These are phyloP conservation scores for Drepana arcuata DNA, from an alignment of 1,140 invertebrate species.

Conservation along the genomic window DNA sequence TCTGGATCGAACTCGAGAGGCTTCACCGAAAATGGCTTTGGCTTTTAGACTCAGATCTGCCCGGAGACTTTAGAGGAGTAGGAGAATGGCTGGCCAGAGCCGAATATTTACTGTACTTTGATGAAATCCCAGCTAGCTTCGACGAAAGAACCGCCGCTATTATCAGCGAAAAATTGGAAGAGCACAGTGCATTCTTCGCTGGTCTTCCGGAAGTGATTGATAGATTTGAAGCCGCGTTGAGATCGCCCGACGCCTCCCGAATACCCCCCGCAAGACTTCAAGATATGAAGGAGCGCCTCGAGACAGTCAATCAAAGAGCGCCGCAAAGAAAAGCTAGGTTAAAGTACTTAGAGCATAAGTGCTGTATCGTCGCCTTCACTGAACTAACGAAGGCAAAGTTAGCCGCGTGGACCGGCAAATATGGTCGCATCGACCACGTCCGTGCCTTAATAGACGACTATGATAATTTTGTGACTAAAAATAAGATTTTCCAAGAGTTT, in stretches of 20 bases:
- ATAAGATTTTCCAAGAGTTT: conserved; percentile 95
- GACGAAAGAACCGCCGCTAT: conserved; percentile 90
- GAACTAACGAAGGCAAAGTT: conserved; percentile 91
- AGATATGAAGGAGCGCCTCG: conserved; percentile 83
- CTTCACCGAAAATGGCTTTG: conserved; percentile 89
- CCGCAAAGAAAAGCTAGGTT: conserved; percentile 84
- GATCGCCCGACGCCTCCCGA: conserved; percentile 74
- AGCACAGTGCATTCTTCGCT: conserved; percentile 91
- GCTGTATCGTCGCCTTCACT: conserved; percentile 92
- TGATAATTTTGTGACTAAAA: conserved; percentile 91
- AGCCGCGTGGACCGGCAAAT: conserved; percentile 90
- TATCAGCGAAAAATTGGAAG: conserved; percentile 89
- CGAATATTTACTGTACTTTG: conserved; percentile 86
- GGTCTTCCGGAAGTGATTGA: conserved; percentile 83
- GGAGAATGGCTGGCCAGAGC: conserved; percentile 93
- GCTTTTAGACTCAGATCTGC: conserved; percentile 86
- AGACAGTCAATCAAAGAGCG: conserved; percentile 79
- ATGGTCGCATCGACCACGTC: conserved; percentile 87
- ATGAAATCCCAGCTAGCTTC: conserved; percentile 85
- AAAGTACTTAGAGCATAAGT: conserved; percentile 93
- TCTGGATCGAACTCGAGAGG: conserved; percentile 84
- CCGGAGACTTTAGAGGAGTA: conserved; percentile 86
- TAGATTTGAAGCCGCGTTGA: conserved; percentile 81
- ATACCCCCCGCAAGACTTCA: conserved; percentile 85
- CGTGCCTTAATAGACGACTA: conserved; percentile 90